phyloP scores from a whole-genome alignment of 2,113 vertebrate species.

The Charina bottae region DNA sequence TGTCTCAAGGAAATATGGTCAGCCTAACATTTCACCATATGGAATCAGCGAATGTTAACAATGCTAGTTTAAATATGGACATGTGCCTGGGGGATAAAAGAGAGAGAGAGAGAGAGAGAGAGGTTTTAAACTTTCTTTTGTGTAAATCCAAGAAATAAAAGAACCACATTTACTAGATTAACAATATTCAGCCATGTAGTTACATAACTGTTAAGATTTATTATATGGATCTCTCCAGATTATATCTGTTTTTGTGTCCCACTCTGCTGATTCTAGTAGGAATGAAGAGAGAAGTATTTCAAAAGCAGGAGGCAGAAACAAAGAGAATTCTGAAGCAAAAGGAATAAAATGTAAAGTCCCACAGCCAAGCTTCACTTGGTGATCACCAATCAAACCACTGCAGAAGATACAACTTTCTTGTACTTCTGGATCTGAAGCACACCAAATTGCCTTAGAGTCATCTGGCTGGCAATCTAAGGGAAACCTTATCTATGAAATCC shows the following conservation, averaged over 20 bases:
- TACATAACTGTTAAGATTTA: background rate
- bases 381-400: background rate
- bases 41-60: background rate
- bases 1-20: no score
- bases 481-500: background rate
- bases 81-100: background rate
- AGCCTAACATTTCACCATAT: background rate
- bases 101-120: background rate
- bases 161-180: no score
- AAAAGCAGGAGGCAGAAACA: background rate
- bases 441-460: background rate
- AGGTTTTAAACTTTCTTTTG: background rate
- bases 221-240: background rate
- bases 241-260: background rate
- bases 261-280: background rate
- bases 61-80: background rate
- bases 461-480: background rate
- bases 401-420: background rate
- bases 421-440: background rate
- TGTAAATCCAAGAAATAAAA: background rate
- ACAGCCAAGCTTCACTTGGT: background rate
- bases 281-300: background rate
- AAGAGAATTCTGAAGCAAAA: background rate
- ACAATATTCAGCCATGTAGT: background rate
- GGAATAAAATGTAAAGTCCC: background rate